Evolutionary conservation across 2,113 vertebrate species (phyloP).

Genomic region (Neodon shergylaensis): DNA sequence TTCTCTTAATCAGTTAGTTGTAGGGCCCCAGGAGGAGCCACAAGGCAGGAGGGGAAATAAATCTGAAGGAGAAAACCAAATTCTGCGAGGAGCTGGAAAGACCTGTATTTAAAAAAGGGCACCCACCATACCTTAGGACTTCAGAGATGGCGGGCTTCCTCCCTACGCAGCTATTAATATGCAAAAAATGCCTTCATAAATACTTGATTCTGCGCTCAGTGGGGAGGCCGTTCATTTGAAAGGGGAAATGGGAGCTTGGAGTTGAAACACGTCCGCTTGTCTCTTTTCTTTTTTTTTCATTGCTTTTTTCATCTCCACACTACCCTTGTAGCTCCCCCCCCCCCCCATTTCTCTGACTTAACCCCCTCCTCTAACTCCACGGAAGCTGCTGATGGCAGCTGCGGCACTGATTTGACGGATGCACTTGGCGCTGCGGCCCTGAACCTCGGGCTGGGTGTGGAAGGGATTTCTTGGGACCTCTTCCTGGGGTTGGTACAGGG

Average conservation of each 20-base stretch:
- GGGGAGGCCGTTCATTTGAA: constrained; percentile 81
- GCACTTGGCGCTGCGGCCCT: neutral
- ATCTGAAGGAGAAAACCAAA: constrained; percentile 25
- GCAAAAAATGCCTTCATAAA: constrained; percentile 85
- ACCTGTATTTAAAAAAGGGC: constrained; percentile 61
- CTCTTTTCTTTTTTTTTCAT: constrained; percentile 67
- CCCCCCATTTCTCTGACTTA: neutral
- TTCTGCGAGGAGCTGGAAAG: constrained; percentile 39
- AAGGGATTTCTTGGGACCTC: neutral
- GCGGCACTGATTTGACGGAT: neutral
- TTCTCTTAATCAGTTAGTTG: constrained; percentile 72
- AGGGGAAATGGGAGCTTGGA: constrained; percentile 79
- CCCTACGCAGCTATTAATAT: constrained; percentile 79
- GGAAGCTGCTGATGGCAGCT: neutral
- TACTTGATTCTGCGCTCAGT: constrained; percentile 84
- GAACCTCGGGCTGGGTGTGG: neutral
- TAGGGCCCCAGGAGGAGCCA: constrained; percentile 58
- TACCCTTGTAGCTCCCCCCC: constrained; percentile 51
- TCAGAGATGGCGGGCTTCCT: constrained; percentile 59
- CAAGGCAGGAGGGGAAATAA: constrained; percentile 42
- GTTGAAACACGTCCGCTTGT: constrained; percentile 78
- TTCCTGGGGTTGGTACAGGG: neutral
- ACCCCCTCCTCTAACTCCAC: neutral
- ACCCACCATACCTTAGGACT: constrained; percentile 67
- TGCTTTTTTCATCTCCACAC: constrained; percentile 77